Evolutionary conservation across 2,888 invertebrate species (phyloP), one percentile per base, ranked within the genome.

Genomic region (Dryobotodes eremita): DNA sequence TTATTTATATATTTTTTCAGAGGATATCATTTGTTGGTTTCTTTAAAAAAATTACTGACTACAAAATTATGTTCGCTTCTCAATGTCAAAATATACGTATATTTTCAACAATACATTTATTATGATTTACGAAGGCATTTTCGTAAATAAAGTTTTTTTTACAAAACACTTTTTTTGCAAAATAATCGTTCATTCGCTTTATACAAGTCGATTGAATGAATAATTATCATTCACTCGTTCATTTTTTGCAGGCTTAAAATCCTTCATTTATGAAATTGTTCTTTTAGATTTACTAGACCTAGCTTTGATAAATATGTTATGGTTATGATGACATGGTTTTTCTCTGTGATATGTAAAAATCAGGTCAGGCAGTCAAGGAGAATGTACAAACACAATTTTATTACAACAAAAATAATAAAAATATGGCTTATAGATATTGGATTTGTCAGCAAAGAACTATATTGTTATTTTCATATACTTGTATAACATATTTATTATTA

Each of bases 61-160:
- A 95, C 92, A 95, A 95, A 95, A 95, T 95, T 94, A 94, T 92
- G 90, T 89, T 90, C 86, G 88, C 87, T 80, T 85, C 31, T 88
- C 71, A 89, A 88, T 89, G 84, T 85, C 87, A 86, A 88, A 86
- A 89, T 90, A 90, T 87, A 82, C 65, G 73, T 84, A 79, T 85
- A 84, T 80, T 81, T 83, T 89, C 83, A 89, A 90, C 69, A 77
- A 88, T 88, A 88, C 83, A 88, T 87, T 91, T 88, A 78, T 70
- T 80, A 78, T 82, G 68, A 91, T 86, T 77, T 87, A 90, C 86
- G 85, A 92, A 93, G 91, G 90, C 92, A 89, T 87, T 81, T 69
- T 86, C 84, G 80, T 82, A 89, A 82, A 82, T 64, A 74, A 64
- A 61, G 50, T 48, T 50, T 62, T 85, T n/a, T 81, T 72, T 82